Evolutionary conservation across 2,888 invertebrate species (phyloP), one percentile per base, ranked within the genome.

Genomic region (Diaperis boleti): DNA sequence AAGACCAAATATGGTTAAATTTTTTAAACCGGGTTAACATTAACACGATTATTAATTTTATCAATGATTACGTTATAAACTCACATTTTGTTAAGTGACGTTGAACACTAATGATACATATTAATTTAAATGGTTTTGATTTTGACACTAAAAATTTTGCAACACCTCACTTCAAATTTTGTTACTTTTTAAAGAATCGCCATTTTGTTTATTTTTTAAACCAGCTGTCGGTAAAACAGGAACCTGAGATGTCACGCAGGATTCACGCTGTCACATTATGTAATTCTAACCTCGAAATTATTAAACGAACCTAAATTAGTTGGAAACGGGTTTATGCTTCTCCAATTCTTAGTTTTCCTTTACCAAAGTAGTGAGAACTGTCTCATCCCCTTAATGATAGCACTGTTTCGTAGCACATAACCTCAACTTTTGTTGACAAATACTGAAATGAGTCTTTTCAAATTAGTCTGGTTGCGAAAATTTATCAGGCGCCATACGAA

Each of bases 391-490:
- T n/a, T n/a, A n/a, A n/a, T n/a, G n/a, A n/a, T n/a, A n/a, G n/a
- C n/a, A n/a, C n/a, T n/a, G n/a, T n/a, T n/a, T n/a, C n/a, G n/a
- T n/a, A n/a, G 4, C 5, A 33, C 33, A 11, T 44, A 44, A 44
- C 44, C 44, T 44, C 26, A 44, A 4, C n/a, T 44, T 44, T 18
- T 4, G 14, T 8, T 17, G 10, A n/a, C 7, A n/a, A n/a, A n/a
- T 11, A 10, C 15, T 7, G 8, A 56, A 33, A 59, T 59, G 59
- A n/a, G 39, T 7, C 14, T 84, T n/a, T 83, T 84, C 73, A 73
- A 80, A 71, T 78, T 83, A 65, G 77, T 75, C 70, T 86, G 86
- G 85, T 69, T 87, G n/a, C 78, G 85, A 3, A 78, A 81, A 22
- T 75, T 85, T 15, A 74, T 87, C 2, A 78, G 86, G 39, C 78